Conservation (phyloP, 2,113 vertebrate species). For the Xyrauchen texanus region DNA sequence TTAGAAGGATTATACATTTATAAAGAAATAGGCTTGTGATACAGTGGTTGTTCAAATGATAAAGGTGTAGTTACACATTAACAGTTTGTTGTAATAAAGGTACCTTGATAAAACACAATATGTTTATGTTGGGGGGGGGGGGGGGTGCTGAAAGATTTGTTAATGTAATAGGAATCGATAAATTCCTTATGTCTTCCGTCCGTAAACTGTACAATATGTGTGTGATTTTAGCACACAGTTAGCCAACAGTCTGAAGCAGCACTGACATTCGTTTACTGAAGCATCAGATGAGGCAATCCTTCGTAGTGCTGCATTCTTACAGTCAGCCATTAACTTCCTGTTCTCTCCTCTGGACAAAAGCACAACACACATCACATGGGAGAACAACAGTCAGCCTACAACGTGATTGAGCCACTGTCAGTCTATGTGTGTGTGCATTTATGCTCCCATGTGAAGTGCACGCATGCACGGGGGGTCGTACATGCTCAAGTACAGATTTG, state of each 20-base stretch:
- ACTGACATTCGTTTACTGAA: constrained; percentile 35
- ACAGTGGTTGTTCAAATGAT: no score
- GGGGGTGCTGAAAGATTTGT: no score
- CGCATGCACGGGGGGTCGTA: constrained; percentile 32
- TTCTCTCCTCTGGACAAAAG: constrained; percentile 42
- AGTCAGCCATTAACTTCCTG: constrained; percentile 43
- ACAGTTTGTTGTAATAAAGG: no score
- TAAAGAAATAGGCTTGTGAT: no score
- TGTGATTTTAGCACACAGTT: no score
- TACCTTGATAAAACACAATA: no score
- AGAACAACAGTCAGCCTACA: constrained; percentile 11
- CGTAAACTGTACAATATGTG: not conserved
- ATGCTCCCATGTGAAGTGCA: constrained; percentile 4
- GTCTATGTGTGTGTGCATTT: not conserved
- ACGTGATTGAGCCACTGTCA: not conserved
- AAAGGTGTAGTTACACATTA: no score
- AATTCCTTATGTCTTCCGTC: no score
- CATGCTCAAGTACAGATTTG: constrained; percentile 43
- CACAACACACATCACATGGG: constrained; percentile 36
- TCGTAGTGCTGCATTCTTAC: constrained; percentile 31
- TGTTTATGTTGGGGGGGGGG: no score
- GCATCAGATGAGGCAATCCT: constrained; percentile 21
- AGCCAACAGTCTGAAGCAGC: not conserved
- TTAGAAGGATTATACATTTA: no score
- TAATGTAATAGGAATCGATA: no score